Conservation (phyloP, 2,113 vertebrate species). For the Bothrops jararaca region DNA sequence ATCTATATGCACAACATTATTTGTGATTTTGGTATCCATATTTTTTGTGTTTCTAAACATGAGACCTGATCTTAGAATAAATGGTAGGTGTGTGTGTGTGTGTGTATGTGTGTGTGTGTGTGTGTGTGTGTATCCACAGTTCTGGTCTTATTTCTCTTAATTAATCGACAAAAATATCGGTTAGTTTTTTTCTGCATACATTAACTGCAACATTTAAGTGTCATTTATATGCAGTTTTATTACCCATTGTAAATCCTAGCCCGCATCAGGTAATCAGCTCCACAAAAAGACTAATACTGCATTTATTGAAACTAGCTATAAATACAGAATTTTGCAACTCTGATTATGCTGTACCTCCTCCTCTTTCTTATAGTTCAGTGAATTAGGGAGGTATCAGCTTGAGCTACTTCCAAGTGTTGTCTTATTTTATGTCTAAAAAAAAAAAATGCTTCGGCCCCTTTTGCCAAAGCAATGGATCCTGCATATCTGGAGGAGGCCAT, state of each 20-base stretch:
- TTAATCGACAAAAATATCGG: background rate
- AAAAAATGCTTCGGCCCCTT: background rate
- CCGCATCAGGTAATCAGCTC: background rate
- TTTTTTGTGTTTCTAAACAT: background rate
- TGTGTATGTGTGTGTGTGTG: too few species aligned
- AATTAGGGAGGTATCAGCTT: background rate
- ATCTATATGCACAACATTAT: background rate
- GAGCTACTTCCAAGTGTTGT: background rate
- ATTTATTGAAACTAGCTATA: background rate
- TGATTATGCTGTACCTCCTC: background rate
- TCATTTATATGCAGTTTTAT: background rate
- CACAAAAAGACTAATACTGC: background rate
- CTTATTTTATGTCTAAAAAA: background rate
- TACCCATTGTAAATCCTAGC: background rate
- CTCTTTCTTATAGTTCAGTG: background rate
- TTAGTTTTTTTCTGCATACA: background rate
- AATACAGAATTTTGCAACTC: background rate
- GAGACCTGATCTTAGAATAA: background rate
- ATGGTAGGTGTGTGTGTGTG: background rate
- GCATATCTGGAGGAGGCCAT: background rate
- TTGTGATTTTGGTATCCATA: background rate
- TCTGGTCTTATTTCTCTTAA: background rate
- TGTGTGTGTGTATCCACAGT: background rate
- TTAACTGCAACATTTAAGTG: background rate
- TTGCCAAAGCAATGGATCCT: background rate